Evolutionary conservation across 2,113 vertebrate genomes (phyloP).

Genomic region (Pelobates fuscus): DNA sequence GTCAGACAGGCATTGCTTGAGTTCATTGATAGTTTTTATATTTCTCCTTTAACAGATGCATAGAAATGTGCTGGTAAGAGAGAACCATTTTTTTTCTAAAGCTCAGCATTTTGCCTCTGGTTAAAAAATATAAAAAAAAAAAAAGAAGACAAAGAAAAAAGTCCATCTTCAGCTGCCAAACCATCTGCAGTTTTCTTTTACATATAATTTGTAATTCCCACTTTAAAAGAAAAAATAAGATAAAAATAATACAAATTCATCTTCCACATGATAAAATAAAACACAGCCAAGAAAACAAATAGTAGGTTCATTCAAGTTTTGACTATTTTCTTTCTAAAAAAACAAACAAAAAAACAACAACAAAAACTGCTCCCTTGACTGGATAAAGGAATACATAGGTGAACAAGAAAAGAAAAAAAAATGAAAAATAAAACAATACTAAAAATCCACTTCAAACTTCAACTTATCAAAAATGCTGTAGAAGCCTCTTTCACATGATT

Average conservation of each 20-base stretch:
- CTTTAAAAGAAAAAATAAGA: conserved; percentile 59
- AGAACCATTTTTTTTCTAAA: conserved; percentile 69
- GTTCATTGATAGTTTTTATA: conserved; percentile 50
- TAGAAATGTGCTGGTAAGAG: conserved; percentile 80
- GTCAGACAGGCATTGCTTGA: conserved; percentile 72
- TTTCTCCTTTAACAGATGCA: conserved; percentile 70
- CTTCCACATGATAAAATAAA: conserved; percentile 75
- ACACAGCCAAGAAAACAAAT: conserved; percentile 73
- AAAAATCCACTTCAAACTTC: conserved; percentile 66
- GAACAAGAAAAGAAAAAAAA: conserved; percentile 53
- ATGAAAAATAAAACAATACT: conserved; percentile 57
- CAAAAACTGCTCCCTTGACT: conserved; percentile 77
- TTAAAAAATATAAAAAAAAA: conserved; percentile 65
- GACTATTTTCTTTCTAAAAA: conserved; percentile 77
- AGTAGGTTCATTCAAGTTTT: conserved; percentile 91
- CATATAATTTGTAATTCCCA: conserved; percentile 54
- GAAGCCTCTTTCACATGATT: conserved; percentile 70
- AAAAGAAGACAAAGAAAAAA: conserved; percentile 60
- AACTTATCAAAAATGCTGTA: conserved; percentile 77
- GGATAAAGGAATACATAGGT: conserved; percentile 73
- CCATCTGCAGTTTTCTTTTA: conserved; percentile 63
- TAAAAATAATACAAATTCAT: conserved; percentile 73
- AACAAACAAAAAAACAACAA: too few relatives aligned
- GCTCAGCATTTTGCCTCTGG: conserved; percentile 67
- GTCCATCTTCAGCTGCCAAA: conserved; percentile 75